Base-by-base conservation (phyloP, 2,797 vertebrate genomes). In the Vespertilio murinus region DNA sequence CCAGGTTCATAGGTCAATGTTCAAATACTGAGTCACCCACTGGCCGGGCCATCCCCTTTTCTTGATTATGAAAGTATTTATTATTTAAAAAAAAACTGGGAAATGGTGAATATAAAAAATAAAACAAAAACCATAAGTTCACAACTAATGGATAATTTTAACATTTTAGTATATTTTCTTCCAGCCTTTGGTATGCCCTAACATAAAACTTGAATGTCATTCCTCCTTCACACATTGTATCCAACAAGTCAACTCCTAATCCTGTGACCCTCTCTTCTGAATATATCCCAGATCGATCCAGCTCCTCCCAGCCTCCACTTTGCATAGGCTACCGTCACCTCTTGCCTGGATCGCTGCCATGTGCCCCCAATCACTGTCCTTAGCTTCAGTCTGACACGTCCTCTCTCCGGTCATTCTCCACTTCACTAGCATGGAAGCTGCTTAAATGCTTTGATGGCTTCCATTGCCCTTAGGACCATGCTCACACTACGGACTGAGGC, bases 21-120 rank as follows among this genome's bases (percentile, higher is more conserved):
- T 30, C 59, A 61, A 61, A 30, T 14, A 61, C 59, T 61, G 13
- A 61, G 59, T 61, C 59, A 30, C 59, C 30, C 59, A 61, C 28
- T 5, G 6, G 28, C 59, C 28, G 2, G 28, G 59, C 59, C 28
- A 61, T 61, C 65, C 42, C 13, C 8, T 82, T 88, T 84, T 86
- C 67, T 85, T 93, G 56, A 65, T 88, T 47, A 47, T 65, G 23
- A 92, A 90, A 67, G 30, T n/a, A 30, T 25, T 93, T 49, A 85
- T 69, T 54, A 56, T 61, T n/a, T n/a, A n/a, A n/a, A n/a, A 88
- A 42, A 88, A 73, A 82, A 70, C n/a, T 54, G 49, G 52, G 28
- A 85, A 42, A 85, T 30, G 42, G 16, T 52, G 28, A 64, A 47
- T 42, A 45, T 64, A 67, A 77, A 25, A 52, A 74, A 56, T 6